Evolutionary conservation across 92 coral and sea anemone genomes (phyloP).

Genomic region (Nematostella vectensis): DNA sequence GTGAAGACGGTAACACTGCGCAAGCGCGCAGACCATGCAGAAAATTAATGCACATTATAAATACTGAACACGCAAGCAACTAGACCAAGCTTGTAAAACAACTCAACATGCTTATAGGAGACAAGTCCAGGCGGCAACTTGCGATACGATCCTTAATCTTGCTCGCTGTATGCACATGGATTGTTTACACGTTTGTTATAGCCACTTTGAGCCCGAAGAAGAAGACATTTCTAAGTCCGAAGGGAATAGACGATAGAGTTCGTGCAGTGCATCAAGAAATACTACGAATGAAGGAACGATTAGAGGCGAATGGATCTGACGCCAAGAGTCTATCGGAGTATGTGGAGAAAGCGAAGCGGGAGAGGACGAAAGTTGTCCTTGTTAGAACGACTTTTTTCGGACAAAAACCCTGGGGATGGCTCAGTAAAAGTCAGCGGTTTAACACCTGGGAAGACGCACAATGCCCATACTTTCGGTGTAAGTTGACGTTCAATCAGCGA

Average conservation of each 20-base stretch:
- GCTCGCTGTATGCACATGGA: no score
- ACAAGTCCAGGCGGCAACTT: no score
- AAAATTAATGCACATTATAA: no score
- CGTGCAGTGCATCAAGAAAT: constrained; percentile 17
- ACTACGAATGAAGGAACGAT: neutral
- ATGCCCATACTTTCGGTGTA: constrained; percentile 30
- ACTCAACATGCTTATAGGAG: no score
- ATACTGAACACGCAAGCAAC: no score
- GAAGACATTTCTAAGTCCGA: neutral
- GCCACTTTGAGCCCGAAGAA: neutral
- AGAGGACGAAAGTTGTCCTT: constrained; percentile 17
- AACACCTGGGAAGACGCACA: constrained; percentile 31
- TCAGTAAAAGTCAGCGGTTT: constrained; percentile 12
- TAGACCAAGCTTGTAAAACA: no score
- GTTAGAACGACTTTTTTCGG: constrained; percentile 14
- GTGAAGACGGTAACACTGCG: no score
- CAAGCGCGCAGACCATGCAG: no score
- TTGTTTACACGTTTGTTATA: constrained; percentile 6
- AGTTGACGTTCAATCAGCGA: constrained; percentile 15
- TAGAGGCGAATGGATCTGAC: constrained; percentile 3
- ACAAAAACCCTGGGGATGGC: constrained; percentile 27
- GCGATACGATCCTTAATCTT: no score
- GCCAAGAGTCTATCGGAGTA: constrained; percentile 8
- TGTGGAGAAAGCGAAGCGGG: constrained; percentile 7
- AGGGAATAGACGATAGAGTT: constrained; percentile 16